Evolutionary conservation across 2,113 vertebrate genomes (phyloP).

Genomic region (Phainopepla nitens): DNA sequence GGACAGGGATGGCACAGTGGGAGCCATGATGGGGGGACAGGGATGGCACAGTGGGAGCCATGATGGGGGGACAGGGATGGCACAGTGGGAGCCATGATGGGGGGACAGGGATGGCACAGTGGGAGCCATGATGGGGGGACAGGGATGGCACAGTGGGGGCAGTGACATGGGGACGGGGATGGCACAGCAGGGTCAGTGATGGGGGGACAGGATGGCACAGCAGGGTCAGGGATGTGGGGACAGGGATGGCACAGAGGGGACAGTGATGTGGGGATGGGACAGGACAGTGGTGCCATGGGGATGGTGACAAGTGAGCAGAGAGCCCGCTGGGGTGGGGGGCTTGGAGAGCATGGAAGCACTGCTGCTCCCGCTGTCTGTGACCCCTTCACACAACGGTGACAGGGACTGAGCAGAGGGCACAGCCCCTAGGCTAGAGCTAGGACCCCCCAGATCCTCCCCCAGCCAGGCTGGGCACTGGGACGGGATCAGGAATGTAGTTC

Average conservation of each 20-base stretch:
- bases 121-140: background rate
- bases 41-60: background rate
- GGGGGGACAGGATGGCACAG: accelerated
- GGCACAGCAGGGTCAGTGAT: accelerated
- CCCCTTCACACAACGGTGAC: accelerated
- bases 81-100: accelerated
- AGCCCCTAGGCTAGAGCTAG: background rate
- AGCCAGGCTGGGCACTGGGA: too few species aligned
- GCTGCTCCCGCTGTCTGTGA: background rate
- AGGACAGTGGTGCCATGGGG: background rate
- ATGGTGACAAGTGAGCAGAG: background rate
- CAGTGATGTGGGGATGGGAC: too few species aligned
- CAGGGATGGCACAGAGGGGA: background rate
- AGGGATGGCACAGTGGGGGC: background rate
- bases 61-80: background rate
- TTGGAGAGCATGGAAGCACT: accelerated
- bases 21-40: accelerated
- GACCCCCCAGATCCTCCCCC: accelerated
- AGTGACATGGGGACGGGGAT: accelerated
- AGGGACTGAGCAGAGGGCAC: accelerated
- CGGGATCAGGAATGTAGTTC: accelerated
- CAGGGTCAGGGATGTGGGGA: accelerated
- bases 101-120: accelerated
- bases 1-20: background rate
- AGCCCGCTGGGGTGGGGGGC: accelerated